Percentiles rank a stretch among this genome's conserved stretches.
Evolutionary conservation across 30 jellyfish, hydroid and myxozoan species (phyloP).

Genomic region (Turritopsis dohrnii): DNA sequence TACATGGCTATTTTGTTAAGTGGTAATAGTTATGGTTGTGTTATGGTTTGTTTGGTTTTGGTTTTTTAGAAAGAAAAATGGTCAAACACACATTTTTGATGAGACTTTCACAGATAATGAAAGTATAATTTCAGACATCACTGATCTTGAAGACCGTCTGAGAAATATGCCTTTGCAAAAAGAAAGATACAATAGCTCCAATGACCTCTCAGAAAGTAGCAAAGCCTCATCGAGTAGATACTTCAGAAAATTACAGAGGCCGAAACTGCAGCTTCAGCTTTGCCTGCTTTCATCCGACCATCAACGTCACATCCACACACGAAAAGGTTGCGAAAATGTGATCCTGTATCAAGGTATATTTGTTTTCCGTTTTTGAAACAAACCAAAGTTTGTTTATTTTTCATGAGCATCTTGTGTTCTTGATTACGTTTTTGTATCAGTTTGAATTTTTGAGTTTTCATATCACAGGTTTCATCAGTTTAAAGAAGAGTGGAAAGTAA

Average conservation of each 20-base stretch:
- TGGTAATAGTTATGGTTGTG: too few relatives aligned
- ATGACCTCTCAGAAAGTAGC: background rate
- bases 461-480: constrained; percentile 66
- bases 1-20: too few relatives aligned
- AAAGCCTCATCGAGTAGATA: background rate
- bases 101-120: constrained; percentile 73
- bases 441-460: too few relatives aligned
- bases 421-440: too few relatives aligned
- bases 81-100: constrained; percentile 55
- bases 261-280: background rate
- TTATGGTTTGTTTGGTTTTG: too few relatives aligned
- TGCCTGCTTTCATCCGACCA: constrained; percentile 62
- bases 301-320: constrained; percentile 32
- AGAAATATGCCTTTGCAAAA: constrained; percentile 35
- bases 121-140: constrained; percentile 58
- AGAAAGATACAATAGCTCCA: background rate
- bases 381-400: too few relatives aligned
- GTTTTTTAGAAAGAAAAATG: constrained; percentile 69
- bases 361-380: background rate
- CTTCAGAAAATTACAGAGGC: background rate
- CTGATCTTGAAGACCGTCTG: constrained; percentile 55
- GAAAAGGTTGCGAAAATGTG: constrained; percentile 49
- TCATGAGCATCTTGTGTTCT: background rate
- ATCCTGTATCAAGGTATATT: constrained; percentile 68
- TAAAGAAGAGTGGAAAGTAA: constrained; percentile 65